These are phyloP conservation scores for Iguana delicatissima DNA, from an alignment of 2,797 vertebrate genomes.

Conservation along the genomic window DNA sequence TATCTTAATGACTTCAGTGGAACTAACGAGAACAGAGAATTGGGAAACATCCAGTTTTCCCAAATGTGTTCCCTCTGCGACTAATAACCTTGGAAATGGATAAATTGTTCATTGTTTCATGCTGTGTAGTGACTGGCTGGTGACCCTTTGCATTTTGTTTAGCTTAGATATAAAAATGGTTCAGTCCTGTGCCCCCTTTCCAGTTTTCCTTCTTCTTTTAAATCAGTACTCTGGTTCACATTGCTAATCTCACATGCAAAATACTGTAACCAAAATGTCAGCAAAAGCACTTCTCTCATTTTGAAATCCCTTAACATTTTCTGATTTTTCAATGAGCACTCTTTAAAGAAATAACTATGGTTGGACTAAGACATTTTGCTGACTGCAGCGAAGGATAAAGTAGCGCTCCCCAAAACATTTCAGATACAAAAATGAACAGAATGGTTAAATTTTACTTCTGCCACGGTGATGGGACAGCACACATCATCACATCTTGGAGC, in stretches of 20 bases:
- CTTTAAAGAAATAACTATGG: background rate
- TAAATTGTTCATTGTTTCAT: background rate
- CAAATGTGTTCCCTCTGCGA: conserved; percentile 10
- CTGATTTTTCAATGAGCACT: background rate
- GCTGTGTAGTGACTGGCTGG: background rate
- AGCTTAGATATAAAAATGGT: background rate
- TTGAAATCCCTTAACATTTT: background rate
- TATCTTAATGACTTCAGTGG: background rate
- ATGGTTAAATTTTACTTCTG: no score
- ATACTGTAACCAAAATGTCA: rapidly evolving
- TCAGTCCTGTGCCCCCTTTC: rapidly evolving
- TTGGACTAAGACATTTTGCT: background rate
- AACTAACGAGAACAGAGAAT: rapidly evolving
- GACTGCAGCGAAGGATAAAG: no score
- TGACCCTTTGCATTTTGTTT: conserved; percentile 26
- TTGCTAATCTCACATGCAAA: background rate
- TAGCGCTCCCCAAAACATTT: no score
- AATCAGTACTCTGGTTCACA: background rate
- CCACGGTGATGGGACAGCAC: no score
- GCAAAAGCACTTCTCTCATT: background rate
- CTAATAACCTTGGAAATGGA: conserved; percentile 6
- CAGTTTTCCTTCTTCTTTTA: background rate
- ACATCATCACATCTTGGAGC: no score
- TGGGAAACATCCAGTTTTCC: background rate
- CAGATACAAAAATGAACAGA: no score